Evolutionary conservation across 2,113 vertebrate species (phyloP), one percentile per base, ranked within the genome.

Genomic region (Phrynocephalus versicolor): DNA sequence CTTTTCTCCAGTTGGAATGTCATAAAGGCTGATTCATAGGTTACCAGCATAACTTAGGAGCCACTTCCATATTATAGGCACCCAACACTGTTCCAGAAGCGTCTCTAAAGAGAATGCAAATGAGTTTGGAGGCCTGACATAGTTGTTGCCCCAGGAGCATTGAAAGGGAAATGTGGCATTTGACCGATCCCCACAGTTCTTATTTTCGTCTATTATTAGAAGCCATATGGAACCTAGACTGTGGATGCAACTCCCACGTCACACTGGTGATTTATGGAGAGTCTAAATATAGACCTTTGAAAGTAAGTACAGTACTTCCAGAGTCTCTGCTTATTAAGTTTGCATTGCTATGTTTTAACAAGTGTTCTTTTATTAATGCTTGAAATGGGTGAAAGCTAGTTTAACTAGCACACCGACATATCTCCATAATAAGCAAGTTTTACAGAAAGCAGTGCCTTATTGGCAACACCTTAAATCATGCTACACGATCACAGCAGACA

Each of bases 321-420:
- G n/a, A 82, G 45, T 57, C n/a, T 87, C 58, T 76, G 0, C 33
- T 13, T 72, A 1, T 8, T 37, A 89, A 77, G 58, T 86, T 86
- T 82, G 81, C 79, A 41, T 45, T 84, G 27, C 30, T 90, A 75
- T 88, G 3, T 82, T 64, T 70, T 83, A 60, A 57, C 71, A 55
- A 83, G 37, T 88, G 69, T 7, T 72, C 84, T 82, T 88, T 82
- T n/a, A n/a, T 86, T 90, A 67, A 81, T 87, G 37, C 25, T 84
- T 39, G 30, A 57, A 84, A 39, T 39, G 72, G 73, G 85, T 88
- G 82, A 81, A 57, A 89, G 25, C 2, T 41, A 6, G 4, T 89
- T 87, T 75, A 83, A 75, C n/a, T 64, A 83, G 60, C 37, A 23
- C 1, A 6, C 30, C 70, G 23, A 90, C 83, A 70, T 85, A 77